These are phyloP conservation scores for Bryconaethiops microstoma DNA, from an alignment of 2,797 vertebrate species.

Conservation along the genomic window DNA sequence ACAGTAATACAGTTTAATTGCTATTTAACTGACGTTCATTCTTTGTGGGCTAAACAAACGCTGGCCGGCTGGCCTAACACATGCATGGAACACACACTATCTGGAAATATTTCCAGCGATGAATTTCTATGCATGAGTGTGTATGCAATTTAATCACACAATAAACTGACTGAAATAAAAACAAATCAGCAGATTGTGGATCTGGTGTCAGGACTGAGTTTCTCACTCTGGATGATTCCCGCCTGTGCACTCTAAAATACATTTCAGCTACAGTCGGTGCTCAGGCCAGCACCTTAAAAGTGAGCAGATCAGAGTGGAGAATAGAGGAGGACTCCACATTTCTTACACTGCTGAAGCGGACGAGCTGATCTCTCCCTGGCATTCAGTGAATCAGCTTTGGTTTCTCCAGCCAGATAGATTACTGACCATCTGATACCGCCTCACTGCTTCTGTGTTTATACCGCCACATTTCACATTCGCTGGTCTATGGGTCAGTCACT, in stretches of 20 bases:
- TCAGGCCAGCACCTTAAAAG: neutral
- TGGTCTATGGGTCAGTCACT: neutral
- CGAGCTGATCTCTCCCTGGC: neutral
- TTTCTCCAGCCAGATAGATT: neutral
- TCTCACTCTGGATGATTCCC: neutral
- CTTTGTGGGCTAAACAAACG: neutral
- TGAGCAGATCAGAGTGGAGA: no score
- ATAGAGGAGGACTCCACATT: neutral
- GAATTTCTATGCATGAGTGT: no score
- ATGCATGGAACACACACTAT: no score
- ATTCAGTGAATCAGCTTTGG: neutral
- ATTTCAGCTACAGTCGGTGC: neutral
- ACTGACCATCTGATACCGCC: constrained; percentile 3
- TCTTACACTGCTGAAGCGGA: neutral
- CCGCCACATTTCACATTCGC: neutral
- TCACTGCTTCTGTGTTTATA: neutral
- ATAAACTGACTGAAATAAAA: neutral
- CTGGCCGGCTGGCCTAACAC: neutral
- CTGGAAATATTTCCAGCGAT: no score
- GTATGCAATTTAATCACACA: neutral
- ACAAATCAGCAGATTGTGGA: neutral
- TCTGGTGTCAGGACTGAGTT: neutral
- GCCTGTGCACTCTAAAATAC: neutral
- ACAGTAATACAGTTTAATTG: neutral
- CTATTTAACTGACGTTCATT: neutral